Percentiles rank a stretch among this genome's conserved stretches.
Conservation (phyloP, 2,113 vertebrate genomes). For the Columba livia region DNA sequence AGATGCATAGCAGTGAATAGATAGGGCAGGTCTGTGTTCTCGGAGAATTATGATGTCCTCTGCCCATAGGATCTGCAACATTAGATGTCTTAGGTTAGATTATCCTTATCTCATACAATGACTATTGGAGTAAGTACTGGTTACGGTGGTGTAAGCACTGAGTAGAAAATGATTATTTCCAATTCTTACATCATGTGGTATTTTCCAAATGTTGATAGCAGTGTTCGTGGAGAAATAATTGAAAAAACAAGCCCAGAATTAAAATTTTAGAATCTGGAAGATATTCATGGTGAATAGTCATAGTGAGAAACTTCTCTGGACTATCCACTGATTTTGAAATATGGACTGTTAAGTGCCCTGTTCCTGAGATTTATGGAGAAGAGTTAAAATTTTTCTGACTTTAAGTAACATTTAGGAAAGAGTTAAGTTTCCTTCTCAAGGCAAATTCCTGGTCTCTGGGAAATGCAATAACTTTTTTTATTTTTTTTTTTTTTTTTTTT, state of each 20-base stretch:
- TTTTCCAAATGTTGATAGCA: not conserved
- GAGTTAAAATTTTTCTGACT: not conserved
- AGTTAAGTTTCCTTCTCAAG: not conserved
- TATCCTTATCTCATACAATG: not conserved
- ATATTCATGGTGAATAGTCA: not conserved
- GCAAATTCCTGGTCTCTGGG: not conserved
- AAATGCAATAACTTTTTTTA: not conserved
- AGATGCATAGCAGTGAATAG: not conserved
- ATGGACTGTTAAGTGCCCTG: not conserved
- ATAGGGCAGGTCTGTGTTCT: not conserved
- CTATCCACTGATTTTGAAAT: not conserved
- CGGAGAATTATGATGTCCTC: not conserved
- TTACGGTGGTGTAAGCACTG: fast-evolving
- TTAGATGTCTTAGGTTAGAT: not conserved
- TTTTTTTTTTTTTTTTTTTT: not conserved
- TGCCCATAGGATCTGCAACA: not conserved
- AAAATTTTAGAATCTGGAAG: not conserved
- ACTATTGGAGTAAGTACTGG: not conserved
- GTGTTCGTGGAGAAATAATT: not conserved
- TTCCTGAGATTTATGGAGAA: not conserved
- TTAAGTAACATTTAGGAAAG: not conserved
- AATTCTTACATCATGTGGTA: not conserved
- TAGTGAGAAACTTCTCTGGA: not conserved
- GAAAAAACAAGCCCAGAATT: not conserved
- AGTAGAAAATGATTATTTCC: not conserved